These are phyloP conservation scores for Syrmaticus mikado DNA, from an alignment of 2,113 vertebrate genomes.

Conservation along the genomic window DNA sequence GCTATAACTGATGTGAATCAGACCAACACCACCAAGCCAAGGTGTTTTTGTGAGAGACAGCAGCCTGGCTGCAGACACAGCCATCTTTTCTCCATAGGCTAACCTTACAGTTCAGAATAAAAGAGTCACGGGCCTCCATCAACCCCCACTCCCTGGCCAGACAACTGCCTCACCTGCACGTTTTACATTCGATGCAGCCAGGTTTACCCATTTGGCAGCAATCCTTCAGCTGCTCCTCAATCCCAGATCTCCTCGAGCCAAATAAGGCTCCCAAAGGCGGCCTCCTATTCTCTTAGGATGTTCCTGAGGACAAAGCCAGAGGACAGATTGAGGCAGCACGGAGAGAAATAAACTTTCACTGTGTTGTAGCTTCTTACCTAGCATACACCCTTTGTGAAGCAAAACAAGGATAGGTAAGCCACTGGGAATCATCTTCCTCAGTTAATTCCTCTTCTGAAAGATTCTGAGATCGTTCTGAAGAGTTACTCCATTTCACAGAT, in stretches of 20 bases:
- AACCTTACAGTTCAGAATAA: neutral
- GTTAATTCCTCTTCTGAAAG: neutral
- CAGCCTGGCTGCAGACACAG: neutral
- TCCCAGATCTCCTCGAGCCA: neutral
- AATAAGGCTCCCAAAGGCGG: neutral
- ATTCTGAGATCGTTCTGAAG: neutral
- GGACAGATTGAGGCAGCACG: fast-evolving
- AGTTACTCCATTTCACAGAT: neutral
- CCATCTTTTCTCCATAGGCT: fast-evolving
- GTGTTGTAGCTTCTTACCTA: neutral
- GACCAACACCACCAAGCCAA: neutral
- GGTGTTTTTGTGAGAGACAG: fast-evolving
- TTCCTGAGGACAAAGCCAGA: neutral
- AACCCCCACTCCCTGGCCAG: fast-evolving
- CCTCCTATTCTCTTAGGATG: neutral
- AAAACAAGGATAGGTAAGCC: neutral
- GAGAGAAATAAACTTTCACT: neutral
- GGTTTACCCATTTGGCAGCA: neutral
- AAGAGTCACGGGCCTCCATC: neutral
- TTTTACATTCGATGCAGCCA: neutral
- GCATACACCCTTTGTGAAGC: neutral
- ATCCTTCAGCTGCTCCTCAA: neutral
- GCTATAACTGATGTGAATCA: neutral
- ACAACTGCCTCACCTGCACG: neutral
- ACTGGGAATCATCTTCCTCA: neutral